Conservation (phyloP, 2,113 vertebrate species). For the Phycodurus eques region DNA sequence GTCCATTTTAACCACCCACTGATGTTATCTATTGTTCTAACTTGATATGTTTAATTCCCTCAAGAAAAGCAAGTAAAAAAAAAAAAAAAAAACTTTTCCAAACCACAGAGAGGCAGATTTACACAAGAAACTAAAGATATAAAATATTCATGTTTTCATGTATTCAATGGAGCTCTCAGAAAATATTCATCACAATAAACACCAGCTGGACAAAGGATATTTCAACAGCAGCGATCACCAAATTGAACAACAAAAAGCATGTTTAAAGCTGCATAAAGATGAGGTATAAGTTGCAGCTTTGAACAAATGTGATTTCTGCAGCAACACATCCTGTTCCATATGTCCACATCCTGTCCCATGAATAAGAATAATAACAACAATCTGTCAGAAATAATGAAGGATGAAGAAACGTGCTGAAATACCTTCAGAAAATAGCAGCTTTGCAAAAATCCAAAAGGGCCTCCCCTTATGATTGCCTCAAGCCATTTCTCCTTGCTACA, state of each 20-base stretch:
- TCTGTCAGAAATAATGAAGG: not conserved
- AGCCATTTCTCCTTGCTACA: not conserved
- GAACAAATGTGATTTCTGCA: not conserved
- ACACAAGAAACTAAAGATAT: not conserved
- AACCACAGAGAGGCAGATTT: not conserved
- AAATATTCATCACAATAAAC: not conserved
- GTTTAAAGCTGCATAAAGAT: not conserved
- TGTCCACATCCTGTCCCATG: constrained; percentile 2
- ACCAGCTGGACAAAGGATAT: not conserved
- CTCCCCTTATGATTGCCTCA: not conserved
- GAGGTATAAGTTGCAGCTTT: not conserved
- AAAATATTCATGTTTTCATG: not conserved
- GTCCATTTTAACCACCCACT: no score
- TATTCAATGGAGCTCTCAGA: not conserved
- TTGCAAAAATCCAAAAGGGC: not conserved
- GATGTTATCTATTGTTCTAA: no score
- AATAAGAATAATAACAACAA: not conserved
- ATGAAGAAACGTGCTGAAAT: not conserved
- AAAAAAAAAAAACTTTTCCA: not conserved
- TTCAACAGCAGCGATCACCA: not conserved
- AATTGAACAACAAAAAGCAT: not conserved
- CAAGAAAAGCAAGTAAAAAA: no score
- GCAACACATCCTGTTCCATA: constrained; percentile 8
- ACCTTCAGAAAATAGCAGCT: constrained; percentile 5
- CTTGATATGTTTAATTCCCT: no score